These are phyloP conservation scores for Neomorphus geoffroyi DNA, from an alignment of 2,797 vertebrate species.

Conservation along the genomic window DNA sequence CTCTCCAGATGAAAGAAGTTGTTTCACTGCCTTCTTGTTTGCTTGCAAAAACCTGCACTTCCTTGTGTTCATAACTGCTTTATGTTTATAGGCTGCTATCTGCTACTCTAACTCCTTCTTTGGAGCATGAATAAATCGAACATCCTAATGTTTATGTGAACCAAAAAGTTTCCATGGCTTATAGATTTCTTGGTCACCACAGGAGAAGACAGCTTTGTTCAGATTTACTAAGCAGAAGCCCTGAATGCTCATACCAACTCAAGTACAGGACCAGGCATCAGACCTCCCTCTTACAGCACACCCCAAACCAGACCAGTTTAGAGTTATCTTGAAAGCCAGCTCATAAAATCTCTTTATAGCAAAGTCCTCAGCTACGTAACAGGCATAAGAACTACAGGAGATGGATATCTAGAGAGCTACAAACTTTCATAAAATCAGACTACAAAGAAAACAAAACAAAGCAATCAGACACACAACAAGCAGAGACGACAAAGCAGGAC, in stretches of 20 bases:
- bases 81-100: neutral
- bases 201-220: neutral
- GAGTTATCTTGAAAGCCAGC: neutral
- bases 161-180: neutral
- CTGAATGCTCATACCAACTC: neutral
- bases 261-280: neutral
- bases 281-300: neutral
- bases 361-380: neutral
- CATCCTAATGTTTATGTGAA: neutral
- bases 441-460: neutral
- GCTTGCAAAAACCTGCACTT: neutral
- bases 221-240: rapidly evolving
- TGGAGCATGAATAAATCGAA: neutral
- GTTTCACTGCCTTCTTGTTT: rapidly evolving
- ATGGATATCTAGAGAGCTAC: neutral
- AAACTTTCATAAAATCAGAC: neutral
- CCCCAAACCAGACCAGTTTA: neutral
- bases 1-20: neutral
- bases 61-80: neutral
- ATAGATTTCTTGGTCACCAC: neutral
- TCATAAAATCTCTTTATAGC: neutral
- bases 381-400: neutral
- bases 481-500: neutral
- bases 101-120: neutral
- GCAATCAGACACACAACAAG: neutral